Base-by-base conservation (phyloP, 2,888 invertebrate genomes). In the Eledona agricola region DNA sequence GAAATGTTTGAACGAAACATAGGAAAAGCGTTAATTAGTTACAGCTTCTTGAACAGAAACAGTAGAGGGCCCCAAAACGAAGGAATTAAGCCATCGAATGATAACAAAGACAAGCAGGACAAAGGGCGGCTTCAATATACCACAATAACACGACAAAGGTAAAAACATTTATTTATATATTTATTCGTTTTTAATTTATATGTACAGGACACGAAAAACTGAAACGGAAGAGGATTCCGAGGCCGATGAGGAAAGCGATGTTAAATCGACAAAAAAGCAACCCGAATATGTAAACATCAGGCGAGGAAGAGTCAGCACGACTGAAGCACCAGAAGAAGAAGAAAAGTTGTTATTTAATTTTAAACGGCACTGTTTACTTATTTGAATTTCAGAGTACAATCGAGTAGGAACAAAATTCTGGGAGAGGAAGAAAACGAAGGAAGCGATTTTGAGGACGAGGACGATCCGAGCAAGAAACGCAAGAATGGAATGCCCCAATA, bases 211-310 rank as follows among this genome's bases (percentile, higher is more conserved):
- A 55, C 66, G 42, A 49, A 59, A 23, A 61, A 65, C 49, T 11
- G 52, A 40, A 45, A n/a, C n/a, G n/a, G 66, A 43, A 2, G 59
- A 59, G 45, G 57, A 59, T 10, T 76, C 60, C 55, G 73, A 4
- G 9, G 63, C 63, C 15, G 67, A 70, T 32, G 63, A 59, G 10
- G 62, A 52, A 42, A 62, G 58, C 15, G 59, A 60, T 23, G 61
- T 63, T n/a, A 67, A 52, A 4, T 75, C 77, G 9, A 76, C 77
- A 4, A 72, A 72, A 52, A 61, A 49, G 35, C 61, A 57, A 35
- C 85, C 85, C 1, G 83, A 86, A 67, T 88, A 88, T 64, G 84
- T 86, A 1, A 87, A 86, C 1, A 86, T 89, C 23, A 79, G 82
- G 63, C 77, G 88, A 63, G 81, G 79, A 50, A 78, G 83, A 58